Conservation (phyloP, 1,140 invertebrate species). For the Nasonia vitripennis region DNA sequence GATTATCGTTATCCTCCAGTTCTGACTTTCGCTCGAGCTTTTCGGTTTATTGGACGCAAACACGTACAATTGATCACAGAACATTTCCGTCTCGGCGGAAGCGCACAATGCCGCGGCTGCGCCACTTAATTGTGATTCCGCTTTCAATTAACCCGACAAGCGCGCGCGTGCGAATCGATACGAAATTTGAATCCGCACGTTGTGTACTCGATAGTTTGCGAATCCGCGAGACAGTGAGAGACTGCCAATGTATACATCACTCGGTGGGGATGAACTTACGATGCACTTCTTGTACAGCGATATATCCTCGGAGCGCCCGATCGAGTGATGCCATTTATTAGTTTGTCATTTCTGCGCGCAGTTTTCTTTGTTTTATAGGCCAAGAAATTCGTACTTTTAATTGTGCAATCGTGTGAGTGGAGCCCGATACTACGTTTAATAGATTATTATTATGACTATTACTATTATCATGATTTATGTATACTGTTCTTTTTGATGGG, state of each 20-base stretch:
- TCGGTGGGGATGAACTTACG: neutral
- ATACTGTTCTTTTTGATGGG: neutral
- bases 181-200: constrained; percentile 24
- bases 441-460: neutral
- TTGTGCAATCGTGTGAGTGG: constrained; percentile 24
- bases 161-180: constrained; percentile 5
- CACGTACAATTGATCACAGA: constrained; percentile 15
- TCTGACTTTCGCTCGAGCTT: neutral
- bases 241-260: constrained; percentile 29
- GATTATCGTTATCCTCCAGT: neutral
- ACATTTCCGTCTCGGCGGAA: constrained; percentile 8
- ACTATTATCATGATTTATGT: neutral
- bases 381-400: neutral
- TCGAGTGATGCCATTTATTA: neutral
- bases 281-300: neutral
- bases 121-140: constrained; percentile 33
- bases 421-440: constrained; percentile 14
- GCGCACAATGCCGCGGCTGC: neutral
- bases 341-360: neutral
- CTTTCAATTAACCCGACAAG: constrained; percentile 25
- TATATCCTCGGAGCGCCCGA: neutral
- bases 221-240: neutral
- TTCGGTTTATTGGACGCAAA: constrained; percentile 11
- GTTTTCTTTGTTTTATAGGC: neutral
- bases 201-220: constrained; percentile 12